A percentile compares a stretch with the other conserved stretches of the same genome.
phyloP scores from a whole-genome alignment of 2,797 vertebrate species.

The Cygnus olor region DNA sequence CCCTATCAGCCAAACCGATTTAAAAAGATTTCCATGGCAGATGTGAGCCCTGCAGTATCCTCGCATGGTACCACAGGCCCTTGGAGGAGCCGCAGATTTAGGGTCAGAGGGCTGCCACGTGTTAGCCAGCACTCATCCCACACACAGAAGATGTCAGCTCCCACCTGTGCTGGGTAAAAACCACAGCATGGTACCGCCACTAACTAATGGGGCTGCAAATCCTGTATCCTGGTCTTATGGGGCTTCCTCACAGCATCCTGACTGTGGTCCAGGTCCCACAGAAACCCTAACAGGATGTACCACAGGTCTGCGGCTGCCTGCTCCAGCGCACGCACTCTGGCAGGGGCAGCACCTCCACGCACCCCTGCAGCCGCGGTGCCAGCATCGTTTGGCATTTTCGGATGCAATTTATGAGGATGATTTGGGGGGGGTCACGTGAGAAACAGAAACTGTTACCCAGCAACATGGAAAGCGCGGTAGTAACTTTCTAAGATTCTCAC shows the following conservation, averaged over 20 bases:
- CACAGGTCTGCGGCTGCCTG: accelerated
- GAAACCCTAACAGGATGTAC: not conserved
- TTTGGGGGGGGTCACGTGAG: not conserved
- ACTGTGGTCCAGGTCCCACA: accelerated
- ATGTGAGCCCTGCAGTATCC: not conserved
- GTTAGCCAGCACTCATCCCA: not conserved
- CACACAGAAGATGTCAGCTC: not conserved
- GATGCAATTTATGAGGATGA: not conserved
- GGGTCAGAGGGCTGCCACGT: not conserved
- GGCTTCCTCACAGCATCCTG: not conserved
- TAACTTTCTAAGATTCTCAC: constrained; percentile 13
- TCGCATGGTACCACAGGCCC: accelerated
- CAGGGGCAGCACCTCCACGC: not conserved
- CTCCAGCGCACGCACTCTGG: accelerated
- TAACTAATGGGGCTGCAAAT: not conserved
- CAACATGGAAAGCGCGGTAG: not conserved
- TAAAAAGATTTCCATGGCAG: not conserved
- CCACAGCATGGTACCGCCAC: too few relatives aligned
- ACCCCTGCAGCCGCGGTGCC: accelerated
- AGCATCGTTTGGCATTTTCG: not conserved
- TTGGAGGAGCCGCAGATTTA: accelerated
- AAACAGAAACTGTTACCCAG: constrained; percentile 31
- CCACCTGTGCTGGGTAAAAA: not conserved
- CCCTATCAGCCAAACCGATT: not conserved
- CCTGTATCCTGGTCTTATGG: accelerated